Conservation (phyloP, 2,797 vertebrate genomes). For the Peromyscus attwateri region DNA sequence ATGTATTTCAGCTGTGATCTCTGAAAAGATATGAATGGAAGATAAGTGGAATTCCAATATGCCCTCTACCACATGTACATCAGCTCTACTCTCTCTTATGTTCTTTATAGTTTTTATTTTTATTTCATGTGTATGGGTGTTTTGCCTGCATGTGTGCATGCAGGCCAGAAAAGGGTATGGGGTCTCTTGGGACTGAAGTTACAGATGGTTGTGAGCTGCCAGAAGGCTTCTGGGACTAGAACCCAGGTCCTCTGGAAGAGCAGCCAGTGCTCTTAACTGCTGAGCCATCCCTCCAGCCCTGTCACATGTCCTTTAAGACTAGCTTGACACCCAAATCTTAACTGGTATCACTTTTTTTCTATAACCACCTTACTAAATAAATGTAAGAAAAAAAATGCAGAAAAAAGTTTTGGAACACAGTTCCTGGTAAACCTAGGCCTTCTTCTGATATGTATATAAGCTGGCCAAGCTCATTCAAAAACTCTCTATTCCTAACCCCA, state of each 20-base stretch:
- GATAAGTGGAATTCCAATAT: not conserved
- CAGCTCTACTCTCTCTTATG: not conserved
- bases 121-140: not conserved
- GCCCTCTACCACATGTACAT: accelerated
- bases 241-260: not conserved
- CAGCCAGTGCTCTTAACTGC: not conserved
- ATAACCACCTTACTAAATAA: not conserved
- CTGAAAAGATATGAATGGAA: not conserved
- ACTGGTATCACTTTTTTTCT: not conserved
- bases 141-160: not conserved
- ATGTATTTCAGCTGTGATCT: constrained; percentile 12
- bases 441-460: not conserved
- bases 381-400: not conserved
- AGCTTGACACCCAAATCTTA: constrained; percentile 12
- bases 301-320: not conserved
- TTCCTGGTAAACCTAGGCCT: constrained; percentile 1
- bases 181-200: not conserved
- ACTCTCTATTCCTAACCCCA: not conserved
- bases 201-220: not conserved
- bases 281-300: not conserved
- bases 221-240: not conserved
- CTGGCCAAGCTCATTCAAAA: not conserved
- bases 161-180: not conserved
- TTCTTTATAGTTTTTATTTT: not conserved
- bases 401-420: not conserved